Evolutionary conservation across 2,113 vertebrate species (phyloP).

Genomic region (Coturnix japonica): DNA sequence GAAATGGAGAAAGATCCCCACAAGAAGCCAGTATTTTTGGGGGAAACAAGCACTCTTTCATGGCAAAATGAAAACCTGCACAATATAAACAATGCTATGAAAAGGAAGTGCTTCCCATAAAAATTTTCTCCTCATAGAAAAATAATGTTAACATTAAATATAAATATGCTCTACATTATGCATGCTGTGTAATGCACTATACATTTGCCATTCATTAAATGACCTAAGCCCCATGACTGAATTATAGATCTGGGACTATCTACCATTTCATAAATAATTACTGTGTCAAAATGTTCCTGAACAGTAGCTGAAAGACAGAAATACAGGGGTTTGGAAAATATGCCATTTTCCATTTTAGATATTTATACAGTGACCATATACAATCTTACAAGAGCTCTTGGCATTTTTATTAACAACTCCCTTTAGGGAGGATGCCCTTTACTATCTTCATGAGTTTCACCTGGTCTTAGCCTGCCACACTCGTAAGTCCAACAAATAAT

Average conservation of each 20-base stretch:
- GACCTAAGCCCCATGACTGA: slow-evolving; percentile 29
- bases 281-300: background rate
- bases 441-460: background rate
- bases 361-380: background rate
- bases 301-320: background rate
- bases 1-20: background rate
- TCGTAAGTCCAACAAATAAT: background rate
- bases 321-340: background rate
- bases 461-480: background rate
- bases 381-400: background rate
- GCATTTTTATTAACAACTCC: background rate
- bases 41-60: background rate
- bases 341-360: background rate
- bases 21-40: background rate
- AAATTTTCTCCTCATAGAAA: slow-evolving; percentile 20
- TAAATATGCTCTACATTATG: slow-evolving; percentile 57
- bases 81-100: slow-evolving; percentile 28
- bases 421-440: background rate
- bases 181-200: slow-evolving; percentile 37
- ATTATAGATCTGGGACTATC: slow-evolving; percentile 32
- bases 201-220: slow-evolving; percentile 35
- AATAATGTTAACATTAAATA: slow-evolving; percentile 52
- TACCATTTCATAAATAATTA: slow-evolving; percentile 45
- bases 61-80: background rate
- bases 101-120: background rate